Evolutionary conservation across 2,888 invertebrate species (phyloP).

Genomic region (Mechanitis messenoides): DNA sequence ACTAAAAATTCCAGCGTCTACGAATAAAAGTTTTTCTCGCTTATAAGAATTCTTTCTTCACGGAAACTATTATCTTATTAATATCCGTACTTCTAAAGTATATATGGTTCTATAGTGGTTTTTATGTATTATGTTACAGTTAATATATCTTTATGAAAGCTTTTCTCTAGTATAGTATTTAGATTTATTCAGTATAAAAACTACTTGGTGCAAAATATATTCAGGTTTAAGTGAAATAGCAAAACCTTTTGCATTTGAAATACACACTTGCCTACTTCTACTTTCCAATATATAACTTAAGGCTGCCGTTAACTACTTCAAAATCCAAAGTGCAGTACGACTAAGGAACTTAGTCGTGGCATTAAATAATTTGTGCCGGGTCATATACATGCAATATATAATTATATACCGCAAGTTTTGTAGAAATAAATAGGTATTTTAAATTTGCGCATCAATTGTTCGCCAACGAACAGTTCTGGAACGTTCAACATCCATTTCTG

Average conservation of each 20-base stretch:
- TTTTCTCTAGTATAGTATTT: not conserved
- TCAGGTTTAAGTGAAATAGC: conserved; percentile 7
- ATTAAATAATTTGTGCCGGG: not conserved
- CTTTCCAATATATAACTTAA: conserved; percentile 26
- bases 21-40: no score
- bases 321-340: conserved; percentile 7
- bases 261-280: conserved; percentile 18
- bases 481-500: conserved; percentile 57
- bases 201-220: not conserved
- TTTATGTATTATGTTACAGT: no score
- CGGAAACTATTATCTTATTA: no score
- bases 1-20: no score
- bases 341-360: not conserved
- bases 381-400: not conserved
- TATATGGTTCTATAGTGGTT: no score
- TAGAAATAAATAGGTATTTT: not conserved
- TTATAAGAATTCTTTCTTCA: no score
- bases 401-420: not conserved
- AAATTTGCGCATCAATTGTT: not conserved
- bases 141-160: no score
- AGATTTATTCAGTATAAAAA: not conserved
- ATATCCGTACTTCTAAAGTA: no score
- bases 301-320: conserved; percentile 21
- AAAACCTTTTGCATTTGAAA: conserved; percentile 20
- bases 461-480: conserved; percentile 44